phyloP scores from a whole-genome alignment of 2,113 vertebrate genomes.

The Cryptomyrus ogoouensis region DNA sequence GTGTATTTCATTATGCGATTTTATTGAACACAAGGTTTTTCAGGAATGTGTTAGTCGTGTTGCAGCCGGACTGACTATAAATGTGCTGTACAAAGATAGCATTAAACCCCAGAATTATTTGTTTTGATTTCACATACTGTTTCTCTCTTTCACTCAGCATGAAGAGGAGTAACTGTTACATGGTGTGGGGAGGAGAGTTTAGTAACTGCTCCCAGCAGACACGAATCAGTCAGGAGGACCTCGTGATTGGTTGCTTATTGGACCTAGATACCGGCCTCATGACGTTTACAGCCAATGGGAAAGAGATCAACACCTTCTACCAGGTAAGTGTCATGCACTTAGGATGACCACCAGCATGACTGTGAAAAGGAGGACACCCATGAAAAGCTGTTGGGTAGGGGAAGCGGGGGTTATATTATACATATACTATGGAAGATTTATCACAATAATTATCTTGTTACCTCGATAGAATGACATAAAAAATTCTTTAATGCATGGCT shows the following conservation, averaged over 20 bases:
- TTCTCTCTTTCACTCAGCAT: slow-evolving; percentile 57
- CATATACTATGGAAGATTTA: not conserved
- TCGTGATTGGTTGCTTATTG: slow-evolving; percentile 84
- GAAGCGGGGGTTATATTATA: not conserved
- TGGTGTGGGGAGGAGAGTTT: slow-evolving; percentile 91
- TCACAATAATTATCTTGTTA: not conserved
- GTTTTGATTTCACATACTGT: not conserved
- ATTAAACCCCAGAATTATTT: not conserved
- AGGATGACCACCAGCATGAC: not conserved
- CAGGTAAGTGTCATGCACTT: slow-evolving; percentile 61
- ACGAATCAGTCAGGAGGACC: slow-evolving; percentile 77
- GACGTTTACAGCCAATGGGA: slow-evolving; percentile 88
- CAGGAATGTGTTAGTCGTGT: not conserved
- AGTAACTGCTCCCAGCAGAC: slow-evolving; percentile 75
- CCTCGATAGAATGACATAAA: not conserved
- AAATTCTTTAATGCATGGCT: not conserved
- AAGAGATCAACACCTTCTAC: slow-evolving; percentile 92
- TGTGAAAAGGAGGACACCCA: not conserved
- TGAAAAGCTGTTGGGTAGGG: not conserved
- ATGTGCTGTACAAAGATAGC: not conserved
- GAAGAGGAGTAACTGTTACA: slow-evolving; percentile 90
- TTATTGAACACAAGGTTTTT: not conserved
- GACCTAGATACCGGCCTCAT: slow-evolving; percentile 89
- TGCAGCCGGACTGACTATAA: not conserved
- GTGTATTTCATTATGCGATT: not conserved